Conservation (phyloP, 2,888 invertebrate genomes). For the Leucophenga maculata region DNA sequence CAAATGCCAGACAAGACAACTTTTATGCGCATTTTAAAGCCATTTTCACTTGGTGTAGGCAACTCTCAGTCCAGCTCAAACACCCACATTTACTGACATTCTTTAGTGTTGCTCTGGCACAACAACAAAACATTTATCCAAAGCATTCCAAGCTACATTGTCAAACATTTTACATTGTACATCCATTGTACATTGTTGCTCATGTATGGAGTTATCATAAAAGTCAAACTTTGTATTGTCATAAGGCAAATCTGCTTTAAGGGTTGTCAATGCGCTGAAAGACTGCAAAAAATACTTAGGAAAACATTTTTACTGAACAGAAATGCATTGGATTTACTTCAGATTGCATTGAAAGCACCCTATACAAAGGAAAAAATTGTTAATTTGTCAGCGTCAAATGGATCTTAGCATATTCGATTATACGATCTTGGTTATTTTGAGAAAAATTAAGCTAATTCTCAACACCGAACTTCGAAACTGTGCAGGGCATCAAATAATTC, state of each 20-base stretch:
- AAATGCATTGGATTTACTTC: neutral
- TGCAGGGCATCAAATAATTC: no score
- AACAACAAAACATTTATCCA: constrained; percentile 16
- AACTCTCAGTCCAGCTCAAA: neutral
- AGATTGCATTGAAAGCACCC: no score
- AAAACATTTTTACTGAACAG: neutral
- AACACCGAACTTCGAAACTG: no score
- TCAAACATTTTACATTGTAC: constrained; percentile 15
- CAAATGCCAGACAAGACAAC: constrained; percentile 3
- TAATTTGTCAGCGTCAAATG: no score
- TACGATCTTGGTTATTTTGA: no score
- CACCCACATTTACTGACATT: no score
- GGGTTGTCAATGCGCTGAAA: constrained; percentile 1
- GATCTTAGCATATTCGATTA: no score
- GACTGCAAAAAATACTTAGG: no score
- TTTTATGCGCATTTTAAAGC: neutral
- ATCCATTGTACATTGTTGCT: constrained; percentile 14
- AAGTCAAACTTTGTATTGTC: neutral
- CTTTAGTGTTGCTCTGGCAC: neutral
- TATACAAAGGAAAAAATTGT: no score
- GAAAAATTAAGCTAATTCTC: no score
- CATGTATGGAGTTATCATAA: neutral
- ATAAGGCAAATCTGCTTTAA: neutral
- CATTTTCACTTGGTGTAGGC: neutral
- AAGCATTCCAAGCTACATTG: constrained; percentile 9